These are phyloP conservation scores for Lutjanus campechanus DNA, from an alignment of 2,797 vertebrate species.

Conservation along the genomic window DNA sequence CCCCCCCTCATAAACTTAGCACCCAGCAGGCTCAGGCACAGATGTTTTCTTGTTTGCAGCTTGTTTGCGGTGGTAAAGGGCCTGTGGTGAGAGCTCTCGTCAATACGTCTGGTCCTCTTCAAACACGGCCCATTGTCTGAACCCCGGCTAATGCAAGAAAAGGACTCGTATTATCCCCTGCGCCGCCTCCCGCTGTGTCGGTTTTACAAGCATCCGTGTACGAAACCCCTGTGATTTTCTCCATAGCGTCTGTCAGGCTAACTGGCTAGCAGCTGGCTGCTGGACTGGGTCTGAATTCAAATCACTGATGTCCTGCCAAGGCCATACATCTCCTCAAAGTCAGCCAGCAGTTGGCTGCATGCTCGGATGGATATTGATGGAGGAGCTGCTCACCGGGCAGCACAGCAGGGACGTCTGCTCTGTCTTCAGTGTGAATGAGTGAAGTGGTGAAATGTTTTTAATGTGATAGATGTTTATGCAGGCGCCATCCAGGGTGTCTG, in stretches of 20 bases:
- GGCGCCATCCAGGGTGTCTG: background rate
- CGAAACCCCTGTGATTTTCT: slow-evolving; percentile 26
- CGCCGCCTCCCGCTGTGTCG: slow-evolving; percentile 23
- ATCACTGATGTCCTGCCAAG: slow-evolving; percentile 39
- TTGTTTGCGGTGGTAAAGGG: slow-evolving; percentile 51
- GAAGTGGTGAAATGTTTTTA: slow-evolving; percentile 18
- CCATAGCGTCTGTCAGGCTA: slow-evolving; percentile 12
- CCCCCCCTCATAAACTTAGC: slow-evolving; percentile 17
- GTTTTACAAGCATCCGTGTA: slow-evolving; percentile 23
- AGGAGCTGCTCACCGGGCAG: slow-evolving; percentile 12
- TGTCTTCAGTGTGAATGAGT: background rate
- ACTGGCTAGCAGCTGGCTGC: slow-evolving; percentile 19
- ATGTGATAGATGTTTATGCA: slow-evolving; percentile 26
- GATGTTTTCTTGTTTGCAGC: slow-evolving; percentile 60
- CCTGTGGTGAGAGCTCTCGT: slow-evolving; percentile 52
- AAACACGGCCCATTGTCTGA: slow-evolving; percentile 67
- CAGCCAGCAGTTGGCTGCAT: background rate
- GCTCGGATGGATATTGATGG: slow-evolving; percentile 33
- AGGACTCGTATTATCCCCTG: slow-evolving; percentile 36
- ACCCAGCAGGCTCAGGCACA: slow-evolving; percentile 47
- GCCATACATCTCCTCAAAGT: slow-evolving; percentile 21
- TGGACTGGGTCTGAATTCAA: slow-evolving; percentile 29
- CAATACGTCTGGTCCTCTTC: slow-evolving; percentile 67
- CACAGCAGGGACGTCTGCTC: slow-evolving; percentile 21
- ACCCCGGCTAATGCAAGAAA: slow-evolving; percentile 44